Evolutionary conservation across 2,888 invertebrate species (phyloP).

Genomic region (Apantesis nais): DNA sequence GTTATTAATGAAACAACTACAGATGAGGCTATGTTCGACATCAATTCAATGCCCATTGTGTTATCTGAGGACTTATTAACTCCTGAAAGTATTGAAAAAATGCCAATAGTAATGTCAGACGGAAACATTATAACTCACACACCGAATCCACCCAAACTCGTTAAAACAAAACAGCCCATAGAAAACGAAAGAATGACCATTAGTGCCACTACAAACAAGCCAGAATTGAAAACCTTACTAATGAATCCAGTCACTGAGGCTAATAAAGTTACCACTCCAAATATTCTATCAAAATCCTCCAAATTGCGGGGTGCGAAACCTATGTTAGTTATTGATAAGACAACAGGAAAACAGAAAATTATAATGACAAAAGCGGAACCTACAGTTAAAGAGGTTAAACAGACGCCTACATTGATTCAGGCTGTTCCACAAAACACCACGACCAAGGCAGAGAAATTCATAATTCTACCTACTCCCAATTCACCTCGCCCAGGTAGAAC

Average conservation of each 20-base stretch:
- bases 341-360: slow-evolving; percentile 79
- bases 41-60: slow-evolving; percentile 91
- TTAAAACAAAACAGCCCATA: slow-evolving; percentile 64
- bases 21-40: slow-evolving; percentile 87
- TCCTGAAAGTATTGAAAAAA: slow-evolving; percentile 88
- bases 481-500: slow-evolving; percentile 71
- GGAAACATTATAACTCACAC: slow-evolving; percentile 71
- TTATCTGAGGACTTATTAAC: slow-evolving; percentile 89
- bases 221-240: slow-evolving; percentile 73
- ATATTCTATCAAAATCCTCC: slow-evolving; percentile 80
- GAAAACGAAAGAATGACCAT: slow-evolving; percentile 68
- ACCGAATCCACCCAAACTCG: slow-evolving; percentile 63
- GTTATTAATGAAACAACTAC: slow-evolving; percentile 45
- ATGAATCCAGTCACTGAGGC: slow-evolving; percentile 70
- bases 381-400: slow-evolving; percentile 70
- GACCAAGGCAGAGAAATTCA: slow-evolving; percentile 74
- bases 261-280: slow-evolving; percentile 75
- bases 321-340: slow-evolving; percentile 79
- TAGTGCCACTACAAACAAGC: slow-evolving; percentile 60
- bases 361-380: slow-evolving; percentile 76
- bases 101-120: slow-evolving; percentile 87
- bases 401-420: slow-evolving; percentile 59
- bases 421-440: slow-evolving; percentile 58
- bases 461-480: slow-evolving; percentile 72
- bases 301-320: slow-evolving; percentile 79